A percentile compares a stretch with the other conserved stretches of the same genome.
These are phyloP conservation scores for Catostylus mosaicus DNA, from an alignment of 30 jellyfish, hydroid and myxozoan species.

Conservation along the genomic window DNA sequence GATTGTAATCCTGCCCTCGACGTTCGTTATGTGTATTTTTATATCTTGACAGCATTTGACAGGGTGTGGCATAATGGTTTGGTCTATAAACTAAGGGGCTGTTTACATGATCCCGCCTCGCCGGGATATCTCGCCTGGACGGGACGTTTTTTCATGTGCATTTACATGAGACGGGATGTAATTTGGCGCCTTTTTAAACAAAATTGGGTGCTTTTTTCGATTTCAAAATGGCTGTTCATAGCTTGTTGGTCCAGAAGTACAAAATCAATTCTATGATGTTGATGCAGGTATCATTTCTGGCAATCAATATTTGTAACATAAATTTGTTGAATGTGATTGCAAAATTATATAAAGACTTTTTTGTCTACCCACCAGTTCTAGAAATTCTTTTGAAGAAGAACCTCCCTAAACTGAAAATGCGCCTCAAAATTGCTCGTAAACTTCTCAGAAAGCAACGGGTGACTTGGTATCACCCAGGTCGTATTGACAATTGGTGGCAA, in stretches of 20 bases:
- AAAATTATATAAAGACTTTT: background rate
- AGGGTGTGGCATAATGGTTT: too few relatives aligned
- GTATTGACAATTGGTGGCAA: conserved; percentile 29
- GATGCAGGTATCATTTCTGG: conserved; percentile 16
- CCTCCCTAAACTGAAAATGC: conserved; percentile 41
- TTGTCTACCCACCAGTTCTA: conserved; percentile 32
- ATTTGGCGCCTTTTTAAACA: conserved; percentile 30
- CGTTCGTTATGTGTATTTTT: too few relatives aligned
- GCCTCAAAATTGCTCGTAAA: conserved; percentile 24
- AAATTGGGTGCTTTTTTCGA: background rate
- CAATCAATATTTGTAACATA: conserved; percentile 15
- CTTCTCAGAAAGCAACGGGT: conserved; percentile 40
- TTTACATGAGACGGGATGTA: background rate
- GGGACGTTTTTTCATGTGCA: conserved; percentile 5
- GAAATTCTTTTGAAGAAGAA: conserved; percentile 19
- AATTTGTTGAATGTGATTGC: conserved; percentile 20
- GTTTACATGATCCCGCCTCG: too few relatives aligned
- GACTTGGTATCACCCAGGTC: conserved; percentile 41
- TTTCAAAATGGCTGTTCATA: background rate
- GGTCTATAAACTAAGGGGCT: too few relatives aligned
- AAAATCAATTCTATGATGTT: background rate
- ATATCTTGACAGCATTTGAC: too few relatives aligned
- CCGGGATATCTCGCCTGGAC: background rate
- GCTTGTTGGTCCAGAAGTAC: conserved; percentile 20
- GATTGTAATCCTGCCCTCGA: too few relatives aligned